phyloP scores from a whole-genome alignment of 2,888 invertebrate genomes.

The Iphiclides podalirius region DNA sequence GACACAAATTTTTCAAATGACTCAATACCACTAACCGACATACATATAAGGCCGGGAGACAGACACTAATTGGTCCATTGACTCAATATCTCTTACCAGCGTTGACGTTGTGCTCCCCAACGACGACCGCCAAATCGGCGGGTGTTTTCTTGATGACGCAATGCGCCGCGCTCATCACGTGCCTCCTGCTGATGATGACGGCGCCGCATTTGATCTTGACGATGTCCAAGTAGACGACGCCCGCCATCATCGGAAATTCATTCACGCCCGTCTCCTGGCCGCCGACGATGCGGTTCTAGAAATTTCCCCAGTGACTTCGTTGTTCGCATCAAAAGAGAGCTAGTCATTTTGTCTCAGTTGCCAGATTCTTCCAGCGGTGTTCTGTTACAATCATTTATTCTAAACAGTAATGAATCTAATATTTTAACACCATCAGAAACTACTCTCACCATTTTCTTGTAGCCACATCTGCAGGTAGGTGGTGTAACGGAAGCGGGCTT shows the following conservation, averaged over 20 bases:
- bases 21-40: too few species aligned
- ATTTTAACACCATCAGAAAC: too few species aligned
- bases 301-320: not conserved
- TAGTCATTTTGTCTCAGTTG: not conserved
- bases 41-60: too few species aligned
- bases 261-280: conserved; percentile 54
- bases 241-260: conserved; percentile 60
- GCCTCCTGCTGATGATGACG: conserved; percentile 63
- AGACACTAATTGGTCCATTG: too few species aligned
- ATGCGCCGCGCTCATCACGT: conserved; percentile 79
- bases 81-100: too few species aligned
- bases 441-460: conserved; percentile 66
- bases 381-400: too few species aligned
- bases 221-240: conserved; percentile 47
- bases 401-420: too few species aligned
- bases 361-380: too few species aligned
- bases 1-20: too few species aligned
- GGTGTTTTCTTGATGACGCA: conserved; percentile 62
- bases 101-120: conserved; percentile 73
- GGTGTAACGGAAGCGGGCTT: conserved; percentile 27
- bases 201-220: conserved; percentile 71
- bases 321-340: not conserved
- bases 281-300: conserved; percentile 66
- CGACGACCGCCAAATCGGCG: conserved; percentile 36
- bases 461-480: conserved; percentile 75